A percentile compares a stretch with the other conserved stretches of the same genome.
Evolutionary conservation across 1,140 invertebrate genomes (phyloP).

Genomic region (Leptinotarsa texana): DNA sequence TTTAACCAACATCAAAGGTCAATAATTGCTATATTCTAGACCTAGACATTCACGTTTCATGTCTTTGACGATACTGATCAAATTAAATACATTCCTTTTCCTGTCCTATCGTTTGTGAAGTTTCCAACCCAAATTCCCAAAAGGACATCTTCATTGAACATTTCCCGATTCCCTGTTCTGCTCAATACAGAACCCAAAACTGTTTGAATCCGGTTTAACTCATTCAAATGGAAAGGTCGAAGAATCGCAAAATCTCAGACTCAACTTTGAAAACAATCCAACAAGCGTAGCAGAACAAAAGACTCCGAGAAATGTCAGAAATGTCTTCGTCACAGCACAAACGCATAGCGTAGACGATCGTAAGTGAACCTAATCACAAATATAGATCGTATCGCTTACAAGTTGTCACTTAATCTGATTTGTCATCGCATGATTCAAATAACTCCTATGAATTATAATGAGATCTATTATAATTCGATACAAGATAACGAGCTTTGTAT

Average conservation of each 20-base stretch:
- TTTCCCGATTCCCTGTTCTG: conserved; percentile 1
- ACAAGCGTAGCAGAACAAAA: background rate
- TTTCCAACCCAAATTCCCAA: too few relatives aligned
- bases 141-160: background rate
- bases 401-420: conserved; percentile 23
- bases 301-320: background rate
- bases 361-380: conserved; percentile 20
- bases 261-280: background rate
- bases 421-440: conserved; percentile 24
- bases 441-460: conserved; percentile 23
- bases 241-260: background rate
- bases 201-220: background rate
- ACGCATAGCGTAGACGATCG: background rate
- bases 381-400: conserved; percentile 20
- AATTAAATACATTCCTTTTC: too few relatives aligned
- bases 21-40: too few relatives aligned
- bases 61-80: too few relatives aligned
- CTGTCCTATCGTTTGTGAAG: too few relatives aligned
- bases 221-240: background rate
- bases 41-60: too few relatives aligned
- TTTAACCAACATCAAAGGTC: too few relatives aligned
- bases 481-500: conserved; percentile 14
- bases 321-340: background rate
- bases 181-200: background rate
- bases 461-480: conserved; percentile 16